Conservation (phyloP, 2,888 invertebrate genomes). For the Polylopha cassiicola region DNA sequence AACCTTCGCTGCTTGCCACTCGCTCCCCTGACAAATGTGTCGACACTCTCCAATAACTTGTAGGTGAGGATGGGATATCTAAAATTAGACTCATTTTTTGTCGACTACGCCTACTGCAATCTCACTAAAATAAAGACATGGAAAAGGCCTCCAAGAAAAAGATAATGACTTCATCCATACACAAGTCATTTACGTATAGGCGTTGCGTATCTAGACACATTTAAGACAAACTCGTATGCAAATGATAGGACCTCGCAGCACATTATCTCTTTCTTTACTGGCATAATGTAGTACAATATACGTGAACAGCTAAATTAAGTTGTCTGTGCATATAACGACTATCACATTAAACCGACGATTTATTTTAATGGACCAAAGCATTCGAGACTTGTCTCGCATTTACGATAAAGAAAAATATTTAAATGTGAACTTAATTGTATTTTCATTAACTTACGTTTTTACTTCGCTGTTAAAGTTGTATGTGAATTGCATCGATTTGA, state of each 20-base stretch:
- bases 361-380: conserved; percentile 42
- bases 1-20: conserved; percentile 44
- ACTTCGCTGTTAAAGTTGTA: conserved; percentile 30
- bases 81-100: conserved; percentile 23
- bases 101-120: conserved; percentile 12
- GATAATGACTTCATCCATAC: conserved; percentile 9
- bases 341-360: conserved; percentile 43
- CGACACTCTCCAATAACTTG: conserved; percentile 54
- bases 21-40: conserved; percentile 59
- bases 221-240: conserved; percentile 20
- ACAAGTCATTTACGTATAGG: conserved; percentile 5
- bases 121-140: conserved; percentile 9
- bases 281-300: conserved; percentile 26
- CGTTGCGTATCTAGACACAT: conserved; percentile 17
- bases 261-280: conserved; percentile 27
- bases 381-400: conserved; percentile 31
- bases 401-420: conserved; percentile 39
- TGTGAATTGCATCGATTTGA: conserved; percentile 29
- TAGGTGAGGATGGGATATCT: conserved; percentile 41
- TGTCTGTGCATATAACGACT: conserved; percentile 37
- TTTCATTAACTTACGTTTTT: conserved; percentile 44
- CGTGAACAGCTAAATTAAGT: conserved; percentile 43
- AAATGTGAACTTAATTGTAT: conserved; percentile 44
- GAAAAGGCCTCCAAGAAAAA: conserved; percentile 1
- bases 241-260: conserved; percentile 24